A percentile compares a stretch with the other conserved stretches of the same genome.
phyloP scores from a whole-genome alignment of 2,888 invertebrate species.

The Pyralis farinalis region DNA sequence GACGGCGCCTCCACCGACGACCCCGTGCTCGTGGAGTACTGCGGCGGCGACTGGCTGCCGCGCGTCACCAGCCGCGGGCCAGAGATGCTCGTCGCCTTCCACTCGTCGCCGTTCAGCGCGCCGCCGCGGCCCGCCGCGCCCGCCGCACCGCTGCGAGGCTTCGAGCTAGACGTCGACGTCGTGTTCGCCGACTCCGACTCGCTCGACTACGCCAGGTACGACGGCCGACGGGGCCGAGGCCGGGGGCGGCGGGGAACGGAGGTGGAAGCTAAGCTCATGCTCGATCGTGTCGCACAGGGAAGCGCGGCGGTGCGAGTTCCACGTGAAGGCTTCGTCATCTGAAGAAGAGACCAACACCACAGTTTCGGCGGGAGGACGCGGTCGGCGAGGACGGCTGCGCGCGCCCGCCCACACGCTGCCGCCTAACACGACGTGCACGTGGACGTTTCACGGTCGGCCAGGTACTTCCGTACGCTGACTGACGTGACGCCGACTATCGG shows the following conservation, averaged over 20 bases:
- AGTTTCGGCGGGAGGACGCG: constrained; percentile 81
- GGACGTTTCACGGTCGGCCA: constrained; percentile 89
- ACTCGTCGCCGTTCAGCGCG: constrained; percentile 91
- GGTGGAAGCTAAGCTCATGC: background rate
- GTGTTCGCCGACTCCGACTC: constrained; percentile 94
- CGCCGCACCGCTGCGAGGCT: constrained; percentile 87
- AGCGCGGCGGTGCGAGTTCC: constrained; percentile 85
- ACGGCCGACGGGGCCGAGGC: no score
- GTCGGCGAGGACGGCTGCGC: constrained; percentile 86
- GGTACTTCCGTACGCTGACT: constrained; percentile 38
- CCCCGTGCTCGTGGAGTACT: constrained; percentile 91
- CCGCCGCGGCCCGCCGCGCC: constrained; percentile 83
- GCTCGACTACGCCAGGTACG: constrained; percentile 86
- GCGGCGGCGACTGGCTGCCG: constrained; percentile 93
- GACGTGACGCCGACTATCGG: no score
- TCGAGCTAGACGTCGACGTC: constrained; percentile 92
- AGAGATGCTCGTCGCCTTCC: constrained; percentile 93
- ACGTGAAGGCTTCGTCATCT: constrained; percentile 87
- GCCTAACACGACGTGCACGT: constrained; percentile 92
- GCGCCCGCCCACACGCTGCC: constrained; percentile 92
- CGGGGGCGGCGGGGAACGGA: no score
- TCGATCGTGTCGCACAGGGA: constrained; percentile 48
- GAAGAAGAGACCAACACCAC: constrained; percentile 72
- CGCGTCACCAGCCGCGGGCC: constrained; percentile 86
- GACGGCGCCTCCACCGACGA: constrained; percentile 92